Percentiles rank a stretch among this genome's conserved stretches.
These are phyloP conservation scores for Lucinisca nassula DNA, from an alignment of 2,888 invertebrate genomes.

Conservation along the genomic window DNA sequence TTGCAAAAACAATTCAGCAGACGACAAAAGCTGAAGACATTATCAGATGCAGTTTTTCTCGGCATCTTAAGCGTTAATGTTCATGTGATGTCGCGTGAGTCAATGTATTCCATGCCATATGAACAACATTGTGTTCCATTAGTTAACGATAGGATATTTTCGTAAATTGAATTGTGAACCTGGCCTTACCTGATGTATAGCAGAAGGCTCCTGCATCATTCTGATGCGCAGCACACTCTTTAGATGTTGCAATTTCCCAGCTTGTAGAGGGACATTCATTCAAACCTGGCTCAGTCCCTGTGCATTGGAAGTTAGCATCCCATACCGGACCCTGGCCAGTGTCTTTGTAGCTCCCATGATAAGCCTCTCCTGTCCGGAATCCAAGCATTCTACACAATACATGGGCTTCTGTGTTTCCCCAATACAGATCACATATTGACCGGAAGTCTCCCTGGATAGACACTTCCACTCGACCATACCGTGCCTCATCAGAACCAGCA, in stretches of 20 bases:
- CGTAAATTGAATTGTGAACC: no score
- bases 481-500: slow-evolving; percentile 62
- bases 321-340: slow-evolving; percentile 76
- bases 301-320: slow-evolving; percentile 77
- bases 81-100: no score
- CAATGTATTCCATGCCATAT: no score
- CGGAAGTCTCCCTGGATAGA: slow-evolving; percentile 92
- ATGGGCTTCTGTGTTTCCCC: slow-evolving; percentile 91
- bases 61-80: no score
- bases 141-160: no score
- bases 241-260: slow-evolving; percentile 57
- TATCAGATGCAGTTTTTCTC: no score
- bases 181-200: slow-evolving; percentile 72
- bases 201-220: slow-evolving; percentile 77
- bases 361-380: slow-evolving; percentile 70
- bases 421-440: slow-evolving; percentile 92
- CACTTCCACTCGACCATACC: slow-evolving; percentile 90
- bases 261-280: slow-evolving; percentile 75
- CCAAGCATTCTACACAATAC: slow-evolving; percentile 88
- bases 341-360: slow-evolving; percentile 50
- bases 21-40: no score
- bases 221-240: slow-evolving; percentile 64
- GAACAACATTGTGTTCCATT: no score
- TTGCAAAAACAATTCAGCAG: no score
- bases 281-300: slow-evolving; percentile 68